Base-by-base conservation (phyloP, 2,888 invertebrate genomes). In the Aleiodes testaceus region DNA sequence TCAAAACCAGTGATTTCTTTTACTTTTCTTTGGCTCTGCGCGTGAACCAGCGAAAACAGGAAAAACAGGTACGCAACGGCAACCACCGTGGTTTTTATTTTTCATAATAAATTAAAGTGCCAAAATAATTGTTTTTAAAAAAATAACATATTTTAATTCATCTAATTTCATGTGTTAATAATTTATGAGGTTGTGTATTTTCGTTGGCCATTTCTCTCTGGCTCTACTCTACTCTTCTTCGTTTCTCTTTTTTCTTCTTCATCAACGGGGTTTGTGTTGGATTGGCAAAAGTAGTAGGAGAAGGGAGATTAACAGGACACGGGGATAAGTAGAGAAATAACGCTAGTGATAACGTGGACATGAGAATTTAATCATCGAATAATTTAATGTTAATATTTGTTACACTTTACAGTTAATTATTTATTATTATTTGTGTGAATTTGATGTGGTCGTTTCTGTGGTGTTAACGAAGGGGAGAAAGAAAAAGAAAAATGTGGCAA, bases 31-130 rank as follows among this genome's bases (percentile, higher is more conserved):
- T 71, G 71, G 67, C 63, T 69, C 66, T 75, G 71, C 64, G 70
- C 52, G 52, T 72, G 76, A 70, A 74, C 75, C 69, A 70, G 76
- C 72, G 77, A 75, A 77, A 77, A 77, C 77, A 77, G 77, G 77
- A 75, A 77, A 75, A 77, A 78, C 78, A 77, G 78, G 77, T 77
- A 78, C 78, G 74, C 75, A 74, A 73, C 71, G 55, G 2, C 30
- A 55, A 55, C 26, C 50, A 50, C 6, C 14, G n/a, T 11, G 11
- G n/a, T 22, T 30, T 16, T 9, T 9, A 14, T 30, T 30, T 55
- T 30, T 16, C n/a, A 55, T 30, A 30, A 26, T 14, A 55, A 12
- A 55, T 20, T 20, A 16, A 55, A 55, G 55, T 30, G 55, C 55
- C 50, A 50, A 50, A 55, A 30, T 30, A 4, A 55, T 55, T n/a